A percentile compares a stretch with the other conserved stretches of the same genome.
Conservation (phyloP, 2,113 vertebrate species). For the Laticauda laticaudata region DNA sequence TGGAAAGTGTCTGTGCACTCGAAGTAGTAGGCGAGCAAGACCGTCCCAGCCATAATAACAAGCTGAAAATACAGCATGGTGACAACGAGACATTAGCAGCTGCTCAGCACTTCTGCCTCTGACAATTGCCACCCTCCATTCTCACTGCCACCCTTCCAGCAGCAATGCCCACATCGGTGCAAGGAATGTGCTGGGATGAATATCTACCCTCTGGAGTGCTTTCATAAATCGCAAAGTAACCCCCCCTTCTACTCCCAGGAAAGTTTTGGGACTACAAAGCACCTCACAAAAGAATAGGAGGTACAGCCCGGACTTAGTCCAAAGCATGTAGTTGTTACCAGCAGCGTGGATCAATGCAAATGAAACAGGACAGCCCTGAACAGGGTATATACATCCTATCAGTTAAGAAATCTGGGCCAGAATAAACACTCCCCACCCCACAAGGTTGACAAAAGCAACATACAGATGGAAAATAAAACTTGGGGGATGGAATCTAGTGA, state of each 20-base stretch:
- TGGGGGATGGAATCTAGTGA: not conserved
- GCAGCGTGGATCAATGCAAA: constrained; percentile 41
- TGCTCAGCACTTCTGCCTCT: constrained; percentile 45
- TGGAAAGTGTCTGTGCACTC: constrained; percentile 96
- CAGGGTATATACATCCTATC: not conserved
- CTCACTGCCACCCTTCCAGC: constrained; percentile 29
- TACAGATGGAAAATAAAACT: not conserved
- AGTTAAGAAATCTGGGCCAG: not conserved
- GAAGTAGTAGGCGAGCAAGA: constrained; percentile 96
- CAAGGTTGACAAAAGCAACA: not conserved
- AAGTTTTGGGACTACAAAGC: constrained; percentile 17
- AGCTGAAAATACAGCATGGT: constrained; percentile 92
- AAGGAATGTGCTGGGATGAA: constrained; percentile 18
- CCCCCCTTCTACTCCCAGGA: not conserved
- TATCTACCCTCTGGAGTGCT: constrained; percentile 55
- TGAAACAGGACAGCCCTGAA: not conserved
- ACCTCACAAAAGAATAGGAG: constrained; percentile 20
- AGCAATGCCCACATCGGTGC: constrained; percentile 36
- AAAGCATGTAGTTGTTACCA: constrained; percentile 26
- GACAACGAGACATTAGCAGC: constrained; percentile 69
- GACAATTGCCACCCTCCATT: constrained; percentile 55
- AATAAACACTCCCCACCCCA: not conserved
- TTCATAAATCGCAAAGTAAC: constrained; percentile 72
- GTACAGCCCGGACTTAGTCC: constrained; percentile 29
- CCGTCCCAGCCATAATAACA: constrained; percentile 97